Conservation (phyloP, 2,113 vertebrate genomes). For the Rhipidura dahli region DNA sequence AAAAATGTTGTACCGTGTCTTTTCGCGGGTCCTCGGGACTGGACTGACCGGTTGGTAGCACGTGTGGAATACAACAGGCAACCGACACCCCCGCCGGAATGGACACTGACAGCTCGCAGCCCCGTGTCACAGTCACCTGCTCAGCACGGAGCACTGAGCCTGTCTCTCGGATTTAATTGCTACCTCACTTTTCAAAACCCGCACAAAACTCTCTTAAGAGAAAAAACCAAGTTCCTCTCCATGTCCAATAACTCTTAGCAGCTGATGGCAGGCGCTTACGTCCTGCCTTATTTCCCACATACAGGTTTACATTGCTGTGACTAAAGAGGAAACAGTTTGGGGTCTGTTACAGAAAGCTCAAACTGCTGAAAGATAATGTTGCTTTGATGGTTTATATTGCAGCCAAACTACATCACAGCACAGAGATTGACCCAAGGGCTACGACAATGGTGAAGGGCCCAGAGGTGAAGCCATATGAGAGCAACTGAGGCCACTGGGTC, state of each 20-base stretch:
- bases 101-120: accelerated
- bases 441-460: accelerated
- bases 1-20: accelerated
- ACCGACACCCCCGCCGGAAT: accelerated
- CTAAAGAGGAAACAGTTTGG: neutral
- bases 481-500: neutral
- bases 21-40: accelerated
- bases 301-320: neutral
- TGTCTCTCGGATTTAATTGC: accelerated
- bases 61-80: accelerated
- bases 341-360: neutral
- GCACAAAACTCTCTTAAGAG: neutral
- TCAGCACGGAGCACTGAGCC: neutral
- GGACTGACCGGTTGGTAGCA: accelerated
- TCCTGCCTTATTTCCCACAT: neutral
- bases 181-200: neutral
- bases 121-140: accelerated
- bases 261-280: accelerated
- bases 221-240: neutral
- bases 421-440: neutral
- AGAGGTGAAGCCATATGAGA: neutral
- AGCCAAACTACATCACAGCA: neutral
- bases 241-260: neutral
- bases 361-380: neutral
- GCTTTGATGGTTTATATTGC: neutral